These are phyloP conservation scores for Varecia variegata DNA, from an alignment of 2,797 vertebrate species.

Conservation along the genomic window DNA sequence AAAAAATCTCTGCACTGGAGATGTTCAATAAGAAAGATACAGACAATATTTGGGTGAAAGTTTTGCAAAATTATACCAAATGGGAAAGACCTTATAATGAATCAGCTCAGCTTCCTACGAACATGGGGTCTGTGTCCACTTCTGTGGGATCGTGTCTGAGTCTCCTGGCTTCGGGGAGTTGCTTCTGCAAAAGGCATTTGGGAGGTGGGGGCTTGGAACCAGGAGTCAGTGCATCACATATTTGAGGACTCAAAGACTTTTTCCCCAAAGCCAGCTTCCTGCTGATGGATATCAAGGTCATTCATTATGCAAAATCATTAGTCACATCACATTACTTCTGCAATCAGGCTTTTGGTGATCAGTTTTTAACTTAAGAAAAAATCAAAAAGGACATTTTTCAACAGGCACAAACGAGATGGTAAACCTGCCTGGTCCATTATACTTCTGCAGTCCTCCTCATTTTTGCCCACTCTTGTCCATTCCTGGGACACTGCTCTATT, in stretches of 20 bases:
- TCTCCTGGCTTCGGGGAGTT: neutral
- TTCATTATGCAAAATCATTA: slow-evolving; percentile 61
- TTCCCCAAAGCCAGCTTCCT: neutral
- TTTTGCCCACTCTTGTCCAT: accelerated
- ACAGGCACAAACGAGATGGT: neutral
- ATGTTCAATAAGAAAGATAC: neutral
- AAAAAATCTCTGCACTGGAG: neutral
- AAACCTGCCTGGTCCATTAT: accelerated
- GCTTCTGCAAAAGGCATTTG: neutral
- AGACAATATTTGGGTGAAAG: neutral
- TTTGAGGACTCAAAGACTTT: neutral
- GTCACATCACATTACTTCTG: slow-evolving; percentile 59
- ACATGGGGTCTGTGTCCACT: neutral
- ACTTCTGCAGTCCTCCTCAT: neutral
- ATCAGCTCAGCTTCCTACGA: neutral
- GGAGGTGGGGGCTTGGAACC: accelerated
- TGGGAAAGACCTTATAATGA: neutral
- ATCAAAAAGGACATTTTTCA: neutral
- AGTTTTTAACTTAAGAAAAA: neutral
- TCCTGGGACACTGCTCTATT: neutral
- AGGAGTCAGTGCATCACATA: neutral
- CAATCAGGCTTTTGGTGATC: slow-evolving; percentile 50
- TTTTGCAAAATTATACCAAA: neutral
- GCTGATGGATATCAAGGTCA: neutral
- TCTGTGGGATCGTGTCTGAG: neutral